Evolutionary conservation across 2,888 invertebrate species (phyloP).

Genomic region (Tipula confusa): DNA sequence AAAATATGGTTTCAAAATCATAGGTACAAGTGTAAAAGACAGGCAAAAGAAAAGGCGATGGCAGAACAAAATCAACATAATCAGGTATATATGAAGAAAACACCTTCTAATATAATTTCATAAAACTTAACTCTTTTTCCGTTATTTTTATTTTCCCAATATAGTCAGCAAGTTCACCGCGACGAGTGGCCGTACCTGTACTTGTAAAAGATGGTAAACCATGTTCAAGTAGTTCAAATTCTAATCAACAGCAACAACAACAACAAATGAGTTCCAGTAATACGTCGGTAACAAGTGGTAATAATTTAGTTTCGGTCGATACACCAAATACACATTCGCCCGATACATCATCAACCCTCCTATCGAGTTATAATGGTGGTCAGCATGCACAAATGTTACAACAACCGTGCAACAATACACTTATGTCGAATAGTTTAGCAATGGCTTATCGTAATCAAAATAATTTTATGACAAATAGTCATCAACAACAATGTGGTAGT

Average conservation of each 20-base stretch:
- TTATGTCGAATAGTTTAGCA: conserved; percentile 60
- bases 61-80: conserved; percentile 92
- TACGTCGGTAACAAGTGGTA: conserved; percentile 53
- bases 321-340: conserved; percentile 51
- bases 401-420: conserved; percentile 51
- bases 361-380: conserved; percentile 48
- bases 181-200: conserved; percentile 92
- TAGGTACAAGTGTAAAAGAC: conserved; percentile 98
- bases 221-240: conserved; percentile 57
- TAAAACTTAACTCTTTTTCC: not conserved
- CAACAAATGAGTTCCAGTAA: conserved; percentile 42
- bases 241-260: conserved; percentile 42
- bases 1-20: conserved; percentile 99
- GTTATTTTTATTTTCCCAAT: not conserved
- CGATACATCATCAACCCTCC: conserved; percentile 50
- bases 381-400: conserved; percentile 50
- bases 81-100: conserved; percentile 64
- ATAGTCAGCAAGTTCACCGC: conserved; percentile 84
- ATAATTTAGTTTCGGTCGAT: conserved; percentile 50
- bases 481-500: conserved; percentile 78
- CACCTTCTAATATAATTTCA: not conserved
- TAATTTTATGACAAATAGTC: conserved; percentile 61
- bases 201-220: conserved; percentile 94
- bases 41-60: conserved; percentile 98
- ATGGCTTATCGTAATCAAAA: conserved; percentile 63